These are phyloP conservation scores for Trichacis sp. DNA, from an alignment of 2,888 invertebrate species.

Conservation along the genomic window DNA sequence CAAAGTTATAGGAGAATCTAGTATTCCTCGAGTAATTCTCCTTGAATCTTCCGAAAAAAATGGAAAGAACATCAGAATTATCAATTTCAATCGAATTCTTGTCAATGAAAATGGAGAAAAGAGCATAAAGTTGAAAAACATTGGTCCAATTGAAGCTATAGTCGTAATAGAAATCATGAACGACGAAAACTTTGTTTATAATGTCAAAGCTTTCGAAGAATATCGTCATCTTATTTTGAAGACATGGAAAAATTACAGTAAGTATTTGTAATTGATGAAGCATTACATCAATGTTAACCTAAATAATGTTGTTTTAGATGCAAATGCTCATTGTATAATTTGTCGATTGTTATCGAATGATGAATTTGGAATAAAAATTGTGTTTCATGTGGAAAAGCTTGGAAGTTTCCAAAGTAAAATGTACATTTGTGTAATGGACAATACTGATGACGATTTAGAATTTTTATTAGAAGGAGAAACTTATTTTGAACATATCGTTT, in stretches of 20 bases:
- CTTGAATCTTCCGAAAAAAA: conserved; percentile 56
- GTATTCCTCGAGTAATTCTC: conserved; percentile 67
- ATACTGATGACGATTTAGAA: conserved; percentile 72
- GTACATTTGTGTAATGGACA: conserved; percentile 70
- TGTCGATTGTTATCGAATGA: conserved; percentile 53
- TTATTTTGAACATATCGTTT: conserved; percentile 69
- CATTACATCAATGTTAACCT: no score
- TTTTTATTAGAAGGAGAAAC: conserved; percentile 70
- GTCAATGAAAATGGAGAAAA: conserved; percentile 48
- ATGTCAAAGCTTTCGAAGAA: no score
- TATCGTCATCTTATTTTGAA: no score
- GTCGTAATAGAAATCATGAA: conserved; percentile 64
- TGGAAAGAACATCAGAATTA: conserved; percentile 43
- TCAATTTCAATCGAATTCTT: conserved; percentile 64
- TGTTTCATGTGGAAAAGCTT: conserved; percentile 59
- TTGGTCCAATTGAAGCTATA: conserved; percentile 64
- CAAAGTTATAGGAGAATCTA: conserved; percentile 66
- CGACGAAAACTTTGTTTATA: conserved; percentile 45
- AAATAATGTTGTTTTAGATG: not conserved
- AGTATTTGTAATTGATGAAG: no score
- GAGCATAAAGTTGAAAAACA: conserved; percentile 63
- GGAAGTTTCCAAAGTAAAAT: conserved; percentile 56
- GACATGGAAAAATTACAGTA: no score
- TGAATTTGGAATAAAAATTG: conserved; percentile 54
- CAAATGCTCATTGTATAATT: conserved; percentile 29